Percentiles rank a stretch among this genome's conserved stretches.
Evolutionary conservation across 2,888 invertebrate species (phyloP).

Genomic region (Linhomoeus sp.): DNA sequence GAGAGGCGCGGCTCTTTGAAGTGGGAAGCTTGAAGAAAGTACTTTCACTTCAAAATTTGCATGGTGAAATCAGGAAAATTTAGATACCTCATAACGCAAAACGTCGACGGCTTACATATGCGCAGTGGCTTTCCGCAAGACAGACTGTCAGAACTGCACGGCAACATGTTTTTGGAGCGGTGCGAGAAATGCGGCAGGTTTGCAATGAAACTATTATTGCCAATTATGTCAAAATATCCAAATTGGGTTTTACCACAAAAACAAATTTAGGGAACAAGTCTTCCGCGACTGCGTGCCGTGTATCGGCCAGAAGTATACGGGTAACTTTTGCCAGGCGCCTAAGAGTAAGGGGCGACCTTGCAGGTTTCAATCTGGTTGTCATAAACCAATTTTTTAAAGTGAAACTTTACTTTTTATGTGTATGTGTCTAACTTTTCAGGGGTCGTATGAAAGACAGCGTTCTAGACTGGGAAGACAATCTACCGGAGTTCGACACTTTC

Average conservation of each 20-base stretch:
- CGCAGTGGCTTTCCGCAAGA: slow-evolving; percentile 63
- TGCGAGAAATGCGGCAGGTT: slow-evolving; percentile 60
- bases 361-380: background rate
- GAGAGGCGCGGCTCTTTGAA: slow-evolving; percentile 39
- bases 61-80: too few relatives aligned
- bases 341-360: slow-evolving; percentile 23
- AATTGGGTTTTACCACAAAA: too few relatives aligned
- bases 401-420: too few relatives aligned
- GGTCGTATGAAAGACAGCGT: slow-evolving; percentile 71
- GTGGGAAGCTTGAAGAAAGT: slow-evolving; percentile 1
- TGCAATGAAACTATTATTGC: too few relatives aligned
- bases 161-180: slow-evolving; percentile 89
- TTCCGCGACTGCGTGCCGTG: slow-evolving; percentile 40
- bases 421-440: slow-evolving; percentile 30
- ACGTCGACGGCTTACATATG: slow-evolving; percentile 89
- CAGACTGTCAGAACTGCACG: slow-evolving; percentile 75
- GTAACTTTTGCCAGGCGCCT: slow-evolving; percentile 44
- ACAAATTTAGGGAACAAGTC: slow-evolving; percentile 27
- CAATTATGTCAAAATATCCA: too few relatives aligned
- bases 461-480: slow-evolving; percentile 85
- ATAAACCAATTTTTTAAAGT: too few relatives aligned
- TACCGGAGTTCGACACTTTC: slow-evolving; percentile 40
- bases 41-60: too few relatives aligned
- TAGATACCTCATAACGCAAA: slow-evolving; percentile 79
- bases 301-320: slow-evolving; percentile 53